Percentiles rank a stretch among this genome's conserved stretches.
Conservation (phyloP, 2,113 vertebrate genomes). For the Microcebus tavaratra region DNA sequence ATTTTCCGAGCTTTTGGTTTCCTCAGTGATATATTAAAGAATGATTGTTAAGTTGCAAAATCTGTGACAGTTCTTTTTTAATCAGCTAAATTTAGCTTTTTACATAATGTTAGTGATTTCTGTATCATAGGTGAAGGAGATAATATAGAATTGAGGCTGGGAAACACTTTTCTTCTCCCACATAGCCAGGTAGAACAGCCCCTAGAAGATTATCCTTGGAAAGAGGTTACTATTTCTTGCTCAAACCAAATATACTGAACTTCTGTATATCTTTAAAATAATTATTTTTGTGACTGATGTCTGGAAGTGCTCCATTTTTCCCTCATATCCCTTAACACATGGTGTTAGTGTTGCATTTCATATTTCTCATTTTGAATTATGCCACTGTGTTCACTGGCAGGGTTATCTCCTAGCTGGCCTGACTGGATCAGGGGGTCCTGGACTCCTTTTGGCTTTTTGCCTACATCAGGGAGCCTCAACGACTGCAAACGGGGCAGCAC, state of each 20-base stretch:
- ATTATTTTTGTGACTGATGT: neutral
- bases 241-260: constrained; percentile 22
- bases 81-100: constrained; percentile 7
- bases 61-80: neutral
- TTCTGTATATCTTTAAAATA: constrained; percentile 10
- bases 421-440: neutral
- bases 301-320: neutral
- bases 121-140: neutral
- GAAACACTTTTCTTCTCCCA: neutral
- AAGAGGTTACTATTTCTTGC: neutral
- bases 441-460: neutral
- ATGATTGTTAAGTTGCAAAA: constrained; percentile 31
- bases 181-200: neutral
- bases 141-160: neutral
- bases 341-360: neutral
- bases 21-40: neutral
- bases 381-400: neutral
- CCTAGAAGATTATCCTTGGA: neutral
- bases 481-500: neutral
- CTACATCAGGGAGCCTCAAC: neutral
- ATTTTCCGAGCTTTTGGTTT: constrained; percentile 55
- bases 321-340: neutral
- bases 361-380: neutral
- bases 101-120: neutral
- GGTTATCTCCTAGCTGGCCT: neutral